phyloP scores from a whole-genome alignment of 2,888 invertebrate genomes.

The Dromius quadrimaculatus region DNA sequence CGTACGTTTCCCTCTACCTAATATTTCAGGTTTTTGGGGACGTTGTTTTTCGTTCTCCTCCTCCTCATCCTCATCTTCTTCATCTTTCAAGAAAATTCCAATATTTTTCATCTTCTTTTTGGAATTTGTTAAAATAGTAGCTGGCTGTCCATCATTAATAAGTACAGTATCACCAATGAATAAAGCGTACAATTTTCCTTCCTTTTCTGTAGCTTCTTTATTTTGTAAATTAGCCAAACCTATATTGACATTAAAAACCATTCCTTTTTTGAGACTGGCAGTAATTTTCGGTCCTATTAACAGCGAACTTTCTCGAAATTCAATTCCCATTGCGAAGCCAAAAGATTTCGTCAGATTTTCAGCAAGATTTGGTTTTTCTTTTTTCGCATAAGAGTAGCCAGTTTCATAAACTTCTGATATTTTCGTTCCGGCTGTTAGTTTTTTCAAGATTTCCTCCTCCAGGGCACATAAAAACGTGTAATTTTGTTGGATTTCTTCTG shows the following conservation, averaged over 20 bases:
- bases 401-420: slow-evolving; percentile 89
- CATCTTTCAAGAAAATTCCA: slow-evolving; percentile 94
- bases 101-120: slow-evolving; percentile 97
- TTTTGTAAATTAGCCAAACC: slow-evolving; percentile 90
- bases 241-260: slow-evolving; percentile 96
- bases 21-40: slow-evolving; percentile 72
- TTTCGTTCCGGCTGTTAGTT: slow-evolving; percentile 84
- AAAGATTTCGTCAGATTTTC: slow-evolving; percentile 95
- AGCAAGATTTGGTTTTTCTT: slow-evolving; percentile 85
- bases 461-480: slow-evolving; percentile 92
- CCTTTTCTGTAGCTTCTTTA: slow-evolving; percentile 84
- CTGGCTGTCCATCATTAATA: slow-evolving; percentile 87
- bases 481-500: slow-evolving; percentile 80
- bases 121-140: slow-evolving; percentile 87
- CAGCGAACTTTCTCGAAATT: slow-evolving; percentile 95
- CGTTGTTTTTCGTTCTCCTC: slow-evolving; percentile 82
- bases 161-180: slow-evolving; percentile 98
- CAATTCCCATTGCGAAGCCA: slow-evolving; percentile 98
- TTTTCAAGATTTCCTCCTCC: slow-evolving; percentile 91
- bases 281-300: slow-evolving; percentile 92
- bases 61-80: slow-evolving; percentile 86
- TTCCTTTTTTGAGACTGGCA: slow-evolving; percentile 85
- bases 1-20: slow-evolving; percentile 85
- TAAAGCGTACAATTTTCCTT: slow-evolving; percentile 91
- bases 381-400: slow-evolving; percentile 84